phyloP scores from a whole-genome alignment of 2,888 invertebrate species.

The Sphaerophoria rueppellii region DNA sequence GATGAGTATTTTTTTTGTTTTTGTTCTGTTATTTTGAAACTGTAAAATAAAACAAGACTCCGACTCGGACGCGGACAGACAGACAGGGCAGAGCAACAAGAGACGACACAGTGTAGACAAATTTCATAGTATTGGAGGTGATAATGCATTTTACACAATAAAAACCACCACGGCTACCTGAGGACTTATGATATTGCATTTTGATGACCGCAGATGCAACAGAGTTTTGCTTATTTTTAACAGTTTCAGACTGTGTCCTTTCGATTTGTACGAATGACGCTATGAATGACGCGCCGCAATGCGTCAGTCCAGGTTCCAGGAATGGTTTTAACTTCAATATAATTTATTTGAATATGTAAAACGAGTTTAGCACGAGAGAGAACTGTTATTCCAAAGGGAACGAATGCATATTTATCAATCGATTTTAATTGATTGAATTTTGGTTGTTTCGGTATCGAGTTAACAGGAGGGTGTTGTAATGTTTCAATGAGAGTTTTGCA shows the following conservation, averaged over 20 bases:
- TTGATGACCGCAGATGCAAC: slow-evolving; percentile 49
- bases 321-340: not conserved
- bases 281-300: slow-evolving; percentile 35
- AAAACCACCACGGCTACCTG: slow-evolving; percentile 21
- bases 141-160: slow-evolving; percentile 15
- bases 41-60: not conserved
- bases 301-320: slow-evolving; percentile 17
- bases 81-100: not conserved
- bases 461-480: too few species aligned
- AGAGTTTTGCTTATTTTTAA: slow-evolving; percentile 1
- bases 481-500: too few species aligned
- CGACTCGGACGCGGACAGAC: not conserved
- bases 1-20: slow-evolving; percentile 11
- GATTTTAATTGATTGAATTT: too few species aligned
- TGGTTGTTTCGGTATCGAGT: too few species aligned
- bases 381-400: too few species aligned
- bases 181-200: slow-evolving; percentile 14
- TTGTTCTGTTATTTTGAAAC: slow-evolving; percentile 14
- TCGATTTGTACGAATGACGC: slow-evolving; percentile 9
- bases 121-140: slow-evolving; percentile 10
- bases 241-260: slow-evolving; percentile 4
- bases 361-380: slow-evolving; percentile 1
- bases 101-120: not conserved
- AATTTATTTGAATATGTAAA: not conserved
- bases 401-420: too few species aligned